A percentile compares a stretch with the other conserved stretches of the same genome.
These are phyloP conservation scores for Phrynocephalus forsythii DNA, from an alignment of 2,797 vertebrate genomes.

Conservation along the genomic window DNA sequence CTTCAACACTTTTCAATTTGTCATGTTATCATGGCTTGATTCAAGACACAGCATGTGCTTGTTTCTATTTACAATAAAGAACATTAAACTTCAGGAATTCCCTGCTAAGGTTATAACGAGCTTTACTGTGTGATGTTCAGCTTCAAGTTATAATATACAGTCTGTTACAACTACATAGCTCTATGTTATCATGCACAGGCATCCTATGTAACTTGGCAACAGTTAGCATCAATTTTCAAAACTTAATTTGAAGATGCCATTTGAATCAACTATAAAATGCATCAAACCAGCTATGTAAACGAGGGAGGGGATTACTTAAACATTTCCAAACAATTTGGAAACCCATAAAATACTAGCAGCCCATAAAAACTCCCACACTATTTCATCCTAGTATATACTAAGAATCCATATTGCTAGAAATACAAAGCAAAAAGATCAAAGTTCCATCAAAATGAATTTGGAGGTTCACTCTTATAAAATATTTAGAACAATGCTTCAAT, in stretches of 20 bases:
- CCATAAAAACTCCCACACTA: slow-evolving; percentile 14
- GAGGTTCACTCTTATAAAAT: not conserved
- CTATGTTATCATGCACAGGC: not conserved
- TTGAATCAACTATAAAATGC: slow-evolving; percentile 11
- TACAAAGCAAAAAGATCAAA: slow-evolving; percentile 2
- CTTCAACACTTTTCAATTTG: not conserved
- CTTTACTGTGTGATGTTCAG: not conserved
- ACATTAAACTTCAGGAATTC: not conserved
- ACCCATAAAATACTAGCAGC: slow-evolving; percentile 11
- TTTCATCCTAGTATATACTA: slow-evolving; percentile 11
- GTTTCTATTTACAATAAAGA: not conserved
- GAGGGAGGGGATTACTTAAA: slow-evolving; percentile 7
- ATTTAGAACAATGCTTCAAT: slow-evolving; percentile 37
- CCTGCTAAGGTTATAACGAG: not conserved
- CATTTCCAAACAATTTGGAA: slow-evolving; percentile 7
- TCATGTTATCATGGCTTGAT: not conserved
- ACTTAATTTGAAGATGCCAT: not conserved
- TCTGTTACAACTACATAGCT: not conserved
- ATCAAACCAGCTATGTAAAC: slow-evolving; percentile 10
- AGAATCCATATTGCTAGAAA: slow-evolving; percentile 24
- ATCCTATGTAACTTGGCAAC: not conserved
- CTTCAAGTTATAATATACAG: slow-evolving; percentile 4
- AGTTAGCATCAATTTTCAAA: slow-evolving; percentile 18
- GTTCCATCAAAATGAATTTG: slow-evolving; percentile 21
- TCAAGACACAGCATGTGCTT: not conserved